Conservation (phyloP, 1,140 invertebrate species). For the Sminthurides bifidus region DNA sequence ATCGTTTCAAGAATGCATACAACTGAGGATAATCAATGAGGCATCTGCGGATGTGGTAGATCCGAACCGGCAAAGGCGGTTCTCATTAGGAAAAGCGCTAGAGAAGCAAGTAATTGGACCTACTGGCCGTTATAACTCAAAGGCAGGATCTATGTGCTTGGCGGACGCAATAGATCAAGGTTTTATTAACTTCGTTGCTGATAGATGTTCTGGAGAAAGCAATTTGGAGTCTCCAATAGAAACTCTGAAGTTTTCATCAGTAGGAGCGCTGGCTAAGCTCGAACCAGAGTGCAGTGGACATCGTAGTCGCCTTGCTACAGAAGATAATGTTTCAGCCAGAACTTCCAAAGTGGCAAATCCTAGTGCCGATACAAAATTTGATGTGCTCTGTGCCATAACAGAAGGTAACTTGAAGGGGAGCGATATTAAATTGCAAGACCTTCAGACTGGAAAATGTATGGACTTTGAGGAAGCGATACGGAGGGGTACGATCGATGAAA, state of each 20-base stretch:
- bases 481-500: conserved; percentile 58
- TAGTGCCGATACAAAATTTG: conserved; percentile 34
- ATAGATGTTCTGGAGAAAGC: neutral
- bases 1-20: conserved; percentile 75
- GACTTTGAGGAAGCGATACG: conserved; percentile 61
- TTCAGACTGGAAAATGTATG: conserved; percentile 53
- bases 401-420: conserved; percentile 51
- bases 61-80: conserved; percentile 51
- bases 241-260: no score
- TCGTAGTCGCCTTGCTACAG: neutral
- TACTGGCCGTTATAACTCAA: conserved; percentile 56
- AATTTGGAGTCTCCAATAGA: no score
- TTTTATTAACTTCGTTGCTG: conserved; percentile 40
- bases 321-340: neutral
- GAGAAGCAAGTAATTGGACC: conserved; percentile 64
- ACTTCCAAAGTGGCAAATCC: neutral
- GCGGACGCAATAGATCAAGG: conserved; percentile 61
- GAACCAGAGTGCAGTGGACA: neutral
- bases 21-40: conserved; percentile 69
- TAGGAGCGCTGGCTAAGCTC: neutral
- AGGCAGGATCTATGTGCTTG: conserved; percentile 49
- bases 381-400: conserved; percentile 55
- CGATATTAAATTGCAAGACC: conserved; percentile 64
- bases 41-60: conserved; percentile 66
- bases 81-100: conserved; percentile 59